These are phyloP conservation scores for Epinephelus awoara DNA, from an alignment of 2,797 vertebrate species.

Conservation along the genomic window DNA sequence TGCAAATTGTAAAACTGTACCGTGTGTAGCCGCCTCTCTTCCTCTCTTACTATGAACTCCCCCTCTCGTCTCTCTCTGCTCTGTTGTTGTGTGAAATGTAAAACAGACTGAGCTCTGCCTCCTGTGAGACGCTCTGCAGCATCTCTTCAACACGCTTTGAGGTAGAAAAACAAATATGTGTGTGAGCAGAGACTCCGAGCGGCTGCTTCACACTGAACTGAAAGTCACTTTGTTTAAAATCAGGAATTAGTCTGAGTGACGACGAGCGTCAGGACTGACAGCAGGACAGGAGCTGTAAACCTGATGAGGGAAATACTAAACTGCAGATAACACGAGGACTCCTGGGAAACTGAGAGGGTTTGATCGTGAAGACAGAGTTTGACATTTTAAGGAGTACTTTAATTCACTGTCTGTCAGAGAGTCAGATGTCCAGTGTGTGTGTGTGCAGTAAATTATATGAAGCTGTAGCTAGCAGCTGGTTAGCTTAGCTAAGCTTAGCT, in stretches of 20 bases:
- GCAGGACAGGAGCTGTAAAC: neutral
- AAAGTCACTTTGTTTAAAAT: constrained; percentile 6
- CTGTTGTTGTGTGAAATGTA: constrained; percentile 56
- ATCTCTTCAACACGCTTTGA: constrained; percentile 6
- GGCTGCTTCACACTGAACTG: neutral
- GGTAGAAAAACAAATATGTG: constrained; percentile 57
- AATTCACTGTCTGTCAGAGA: no score
- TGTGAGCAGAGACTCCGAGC: constrained; percentile 16
- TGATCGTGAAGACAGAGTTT: neutral
- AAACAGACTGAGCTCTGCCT: constrained; percentile 51
- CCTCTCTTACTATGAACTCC: neutral
- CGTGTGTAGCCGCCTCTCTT: neutral
- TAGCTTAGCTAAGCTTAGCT: no score
- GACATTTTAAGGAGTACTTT: neutral
- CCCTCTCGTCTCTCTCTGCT: neutral
- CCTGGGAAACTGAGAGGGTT: neutral
- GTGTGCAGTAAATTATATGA: no score
- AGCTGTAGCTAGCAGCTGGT: no score
- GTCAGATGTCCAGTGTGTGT: no score
- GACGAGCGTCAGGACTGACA: constrained; percentile 6
- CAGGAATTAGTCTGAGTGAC: constrained; percentile 22
- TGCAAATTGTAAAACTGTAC: neutral
- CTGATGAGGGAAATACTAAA: no score
- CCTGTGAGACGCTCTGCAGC: constrained; percentile 52
- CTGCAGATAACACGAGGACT: neutral